Percentiles rank a stretch among this genome's conserved stretches.
Evolutionary conservation across 2,797 vertebrate genomes (phyloP).

Genomic region (Cyclopterus lumpus): DNA sequence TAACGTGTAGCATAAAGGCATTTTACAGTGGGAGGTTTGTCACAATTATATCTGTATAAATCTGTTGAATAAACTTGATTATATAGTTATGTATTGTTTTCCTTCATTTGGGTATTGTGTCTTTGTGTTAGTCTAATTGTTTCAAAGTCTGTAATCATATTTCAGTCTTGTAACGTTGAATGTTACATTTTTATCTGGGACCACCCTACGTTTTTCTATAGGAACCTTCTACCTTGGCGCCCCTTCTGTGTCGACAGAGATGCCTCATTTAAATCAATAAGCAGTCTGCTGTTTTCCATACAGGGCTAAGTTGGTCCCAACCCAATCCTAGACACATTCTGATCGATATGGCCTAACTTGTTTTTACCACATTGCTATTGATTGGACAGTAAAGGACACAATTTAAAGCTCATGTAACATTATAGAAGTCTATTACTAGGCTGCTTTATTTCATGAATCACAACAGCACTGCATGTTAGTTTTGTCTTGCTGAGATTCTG

Average conservation of each 20-base stretch:
- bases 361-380: not conserved
- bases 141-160: not conserved
- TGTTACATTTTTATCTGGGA: not conserved
- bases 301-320: not conserved
- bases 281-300: not conserved
- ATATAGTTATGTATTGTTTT: not conserved
- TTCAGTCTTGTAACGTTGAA: not conserved
- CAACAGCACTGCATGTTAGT: not conserved
- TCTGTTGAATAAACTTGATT: not conserved
- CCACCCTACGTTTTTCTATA: not conserved
- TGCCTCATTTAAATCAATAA: not conserved
- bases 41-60: not conserved
- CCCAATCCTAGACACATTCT: not conserved
- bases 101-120: not conserved
- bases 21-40: not conserved
- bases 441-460: not conserved
- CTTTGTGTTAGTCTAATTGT: not conserved
- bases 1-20: not conserved
- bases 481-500: conserved; percentile 18
- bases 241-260: not conserved
- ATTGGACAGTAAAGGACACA: not conserved
- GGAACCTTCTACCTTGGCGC: not conserved
- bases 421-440: not conserved
- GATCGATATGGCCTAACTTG: not conserved
- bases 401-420: not conserved